A percentile compares a stretch with the other conserved stretches of the same genome.
These are phyloP conservation scores for Notospermus geniculatus DNA, from an alignment of 1,140 invertebrate genomes.

Conservation along the genomic window DNA sequence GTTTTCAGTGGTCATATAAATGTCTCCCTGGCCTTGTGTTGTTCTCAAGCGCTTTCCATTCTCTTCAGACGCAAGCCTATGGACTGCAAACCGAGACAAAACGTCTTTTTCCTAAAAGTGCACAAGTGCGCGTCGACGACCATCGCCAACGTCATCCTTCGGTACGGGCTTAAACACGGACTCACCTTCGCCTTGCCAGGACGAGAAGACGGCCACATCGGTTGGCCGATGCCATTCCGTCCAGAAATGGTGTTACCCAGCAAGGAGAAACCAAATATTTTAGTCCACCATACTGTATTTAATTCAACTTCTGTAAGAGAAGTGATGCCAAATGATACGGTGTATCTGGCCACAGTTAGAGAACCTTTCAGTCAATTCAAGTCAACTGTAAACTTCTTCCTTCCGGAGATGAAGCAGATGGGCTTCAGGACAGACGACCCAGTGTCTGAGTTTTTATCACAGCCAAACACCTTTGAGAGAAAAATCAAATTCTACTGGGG, in stretches of 20 bases:
- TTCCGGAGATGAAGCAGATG: background rate
- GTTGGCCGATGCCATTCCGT: background rate
- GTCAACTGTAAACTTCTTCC: slow-evolving; percentile 18
- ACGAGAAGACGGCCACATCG: background rate
- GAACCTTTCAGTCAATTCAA: slow-evolving; percentile 26
- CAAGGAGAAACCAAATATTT: slow-evolving; percentile 10
- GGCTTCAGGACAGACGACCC: background rate
- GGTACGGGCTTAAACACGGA: background rate
- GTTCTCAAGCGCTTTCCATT: too few relatives aligned
- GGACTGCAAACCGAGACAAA: background rate
- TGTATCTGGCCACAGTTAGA: slow-evolving; percentile 20
- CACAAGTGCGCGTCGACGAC: slow-evolving; percentile 4
- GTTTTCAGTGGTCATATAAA: too few relatives aligned
- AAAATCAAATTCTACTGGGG: background rate
- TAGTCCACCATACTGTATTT: slow-evolving; percentile 17
- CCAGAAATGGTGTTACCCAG: background rate
- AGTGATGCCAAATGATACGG: slow-evolving; percentile 21
- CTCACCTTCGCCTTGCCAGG: background rate
- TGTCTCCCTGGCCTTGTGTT: too few relatives aligned
- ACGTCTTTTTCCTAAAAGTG: slow-evolving; percentile 3
- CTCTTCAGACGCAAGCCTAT: too few relatives aligned
- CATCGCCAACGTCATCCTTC: background rate
- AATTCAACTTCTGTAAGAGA: slow-evolving; percentile 1
- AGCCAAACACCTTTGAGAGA: background rate
- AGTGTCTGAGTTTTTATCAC: background rate